Conservation (phyloP, 1,140 invertebrate genomes). For the Cotesia chilonis region DNA sequence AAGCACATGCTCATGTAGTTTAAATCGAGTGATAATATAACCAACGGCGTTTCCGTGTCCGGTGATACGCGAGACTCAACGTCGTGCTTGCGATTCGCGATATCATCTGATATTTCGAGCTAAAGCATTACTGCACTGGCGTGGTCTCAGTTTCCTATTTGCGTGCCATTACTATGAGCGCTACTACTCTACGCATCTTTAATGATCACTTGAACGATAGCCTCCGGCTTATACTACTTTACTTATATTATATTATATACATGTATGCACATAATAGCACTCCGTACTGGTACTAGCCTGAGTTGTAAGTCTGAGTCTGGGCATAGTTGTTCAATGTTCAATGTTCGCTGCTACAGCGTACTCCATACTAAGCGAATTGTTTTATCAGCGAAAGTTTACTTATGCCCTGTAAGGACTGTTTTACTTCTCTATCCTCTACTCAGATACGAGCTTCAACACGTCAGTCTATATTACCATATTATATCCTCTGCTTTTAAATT, state of each 20-base stretch:
- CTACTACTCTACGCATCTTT: conserved; percentile 14
- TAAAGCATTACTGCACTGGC: neutral
- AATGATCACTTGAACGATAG: conserved; percentile 6
- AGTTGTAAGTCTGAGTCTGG: too few relatives aligned
- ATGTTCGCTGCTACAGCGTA: too few relatives aligned
- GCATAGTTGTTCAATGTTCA: too few relatives aligned
- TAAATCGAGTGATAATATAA: conserved; percentile 31
- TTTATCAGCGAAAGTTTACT: conserved; percentile 2
- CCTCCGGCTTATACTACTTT: neutral
- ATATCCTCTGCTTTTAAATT: neutral
- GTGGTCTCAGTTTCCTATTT: conserved; percentile 6
- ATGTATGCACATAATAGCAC: too few relatives aligned
- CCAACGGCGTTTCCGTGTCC: conserved; percentile 35
- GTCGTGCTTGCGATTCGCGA: conserved; percentile 21
- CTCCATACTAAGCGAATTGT: too few relatives aligned
- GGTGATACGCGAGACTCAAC: conserved; percentile 27
- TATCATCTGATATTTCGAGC: conserved; percentile 15
- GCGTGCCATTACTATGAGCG: neutral
- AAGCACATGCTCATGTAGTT: neutral
- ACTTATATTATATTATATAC: too few relatives aligned
- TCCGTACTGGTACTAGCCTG: too few relatives aligned
- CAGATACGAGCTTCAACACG: conserved; percentile 11
- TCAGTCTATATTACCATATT: neutral
- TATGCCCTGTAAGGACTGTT: conserved; percentile 16
- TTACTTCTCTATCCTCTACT: neutral